phyloP scores from a whole-genome alignment of 2,888 invertebrate species.

The Dioctria rufipes region DNA sequence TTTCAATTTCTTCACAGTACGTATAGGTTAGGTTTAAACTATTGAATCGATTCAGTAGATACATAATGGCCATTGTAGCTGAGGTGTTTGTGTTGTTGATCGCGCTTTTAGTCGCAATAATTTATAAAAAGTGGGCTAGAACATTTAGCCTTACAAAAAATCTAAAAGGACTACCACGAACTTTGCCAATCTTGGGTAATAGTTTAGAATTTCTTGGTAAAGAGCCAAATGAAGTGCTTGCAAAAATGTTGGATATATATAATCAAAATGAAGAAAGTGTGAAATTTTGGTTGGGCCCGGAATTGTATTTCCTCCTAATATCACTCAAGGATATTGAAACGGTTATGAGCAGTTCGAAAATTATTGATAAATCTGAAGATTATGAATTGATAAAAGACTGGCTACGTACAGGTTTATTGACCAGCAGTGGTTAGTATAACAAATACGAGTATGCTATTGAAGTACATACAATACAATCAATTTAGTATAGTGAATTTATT shows the following conservation, averaged over 20 bases:
- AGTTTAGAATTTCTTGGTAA: slow-evolving; percentile 71
- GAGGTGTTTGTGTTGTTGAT: too few species aligned
- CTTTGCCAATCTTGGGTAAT: slow-evolving; percentile 73
- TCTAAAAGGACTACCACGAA: slow-evolving; percentile 67
- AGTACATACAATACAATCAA: too few species aligned
- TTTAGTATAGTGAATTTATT: too few species aligned
- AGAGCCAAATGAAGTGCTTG: slow-evolving; percentile 67
- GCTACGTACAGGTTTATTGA: slow-evolving; percentile 73
- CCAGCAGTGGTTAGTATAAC: slow-evolving; percentile 65
- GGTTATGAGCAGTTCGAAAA: slow-evolving; percentile 55
- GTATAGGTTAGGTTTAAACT: too few species aligned
- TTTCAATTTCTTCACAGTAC: too few species aligned
- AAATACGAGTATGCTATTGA: not conserved
- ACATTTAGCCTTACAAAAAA: slow-evolving; percentile 64
- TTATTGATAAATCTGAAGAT: slow-evolving; percentile 72
- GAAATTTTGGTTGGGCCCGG: slow-evolving; percentile 59
- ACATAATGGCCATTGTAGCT: too few species aligned
- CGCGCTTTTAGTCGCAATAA: too few species aligned
- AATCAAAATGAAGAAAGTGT: slow-evolving; percentile 62
- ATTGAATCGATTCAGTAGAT: too few species aligned
- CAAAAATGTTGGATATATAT: slow-evolving; percentile 67
- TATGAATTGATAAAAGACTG: slow-evolving; percentile 71
- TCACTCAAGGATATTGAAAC: slow-evolving; percentile 58
- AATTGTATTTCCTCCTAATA: slow-evolving; percentile 58
- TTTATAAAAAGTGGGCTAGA: slow-evolving; percentile 63